Percentiles rank a stretch among this genome's conserved stretches.
Evolutionary conservation across 2,797 vertebrate genomes (phyloP).

Genomic region (Gephyroberyx darwinii): DNA sequence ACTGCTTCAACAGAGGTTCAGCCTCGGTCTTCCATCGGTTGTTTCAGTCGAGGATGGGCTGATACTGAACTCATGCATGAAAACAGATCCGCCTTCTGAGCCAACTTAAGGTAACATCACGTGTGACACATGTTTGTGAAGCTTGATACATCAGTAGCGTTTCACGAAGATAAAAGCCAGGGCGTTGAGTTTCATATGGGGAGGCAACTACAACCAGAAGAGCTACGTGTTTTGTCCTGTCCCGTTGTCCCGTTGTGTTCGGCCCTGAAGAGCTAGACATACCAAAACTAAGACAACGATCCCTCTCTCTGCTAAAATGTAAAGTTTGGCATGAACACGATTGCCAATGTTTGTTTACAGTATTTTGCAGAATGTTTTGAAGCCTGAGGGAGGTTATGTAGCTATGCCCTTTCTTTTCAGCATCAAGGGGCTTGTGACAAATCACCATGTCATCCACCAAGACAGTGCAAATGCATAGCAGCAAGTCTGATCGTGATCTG

Average conservation of each 20-base stretch:
- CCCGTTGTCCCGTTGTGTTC: slow-evolving; percentile 19
- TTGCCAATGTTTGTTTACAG: not conserved
- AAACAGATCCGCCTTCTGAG: slow-evolving; percentile 30
- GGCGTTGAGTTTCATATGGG: slow-evolving; percentile 44
- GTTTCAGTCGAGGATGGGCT: slow-evolving; percentile 41
- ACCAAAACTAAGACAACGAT: slow-evolving; percentile 21
- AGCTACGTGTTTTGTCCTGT: not conserved
- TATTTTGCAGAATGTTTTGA: not conserved
- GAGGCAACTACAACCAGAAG: slow-evolving; percentile 17
- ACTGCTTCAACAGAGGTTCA: not conserved
- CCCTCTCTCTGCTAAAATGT: slow-evolving; percentile 1
- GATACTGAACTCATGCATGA: slow-evolving; percentile 32
- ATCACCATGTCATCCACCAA: slow-evolving; percentile 49
- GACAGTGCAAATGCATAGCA: slow-evolving; percentile 27
- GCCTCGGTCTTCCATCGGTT: not conserved
- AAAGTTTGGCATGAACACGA: not conserved
- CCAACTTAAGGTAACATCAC: slow-evolving; percentile 30
- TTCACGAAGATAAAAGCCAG: slow-evolving; percentile 34
- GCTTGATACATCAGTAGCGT: slow-evolving; percentile 28
- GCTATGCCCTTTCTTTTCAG: not conserved
- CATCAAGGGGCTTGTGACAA: slow-evolving; percentile 37
- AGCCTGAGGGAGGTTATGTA: not conserved
- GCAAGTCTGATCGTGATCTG: slow-evolving; percentile 38
- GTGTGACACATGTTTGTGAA: slow-evolving; percentile 43
- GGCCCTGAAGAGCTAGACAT: not conserved